These are phyloP conservation scores for Erythrolamprus reginae DNA, from an alignment of 2,113 vertebrate genomes.

Conservation along the genomic window DNA sequence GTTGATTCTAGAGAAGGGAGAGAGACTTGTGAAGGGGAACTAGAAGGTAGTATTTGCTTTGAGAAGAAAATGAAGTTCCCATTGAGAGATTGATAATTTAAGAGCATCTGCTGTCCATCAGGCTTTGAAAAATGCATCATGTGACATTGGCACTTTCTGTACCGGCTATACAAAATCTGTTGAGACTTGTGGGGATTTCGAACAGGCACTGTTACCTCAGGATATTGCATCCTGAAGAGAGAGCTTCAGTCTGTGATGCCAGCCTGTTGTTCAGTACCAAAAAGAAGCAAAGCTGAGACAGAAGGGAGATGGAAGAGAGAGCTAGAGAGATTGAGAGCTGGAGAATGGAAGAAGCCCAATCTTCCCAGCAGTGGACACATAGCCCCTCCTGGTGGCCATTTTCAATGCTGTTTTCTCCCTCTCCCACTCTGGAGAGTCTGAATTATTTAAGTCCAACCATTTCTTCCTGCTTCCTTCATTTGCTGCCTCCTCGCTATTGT, in stretches of 20 bases:
- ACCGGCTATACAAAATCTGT: neutral
- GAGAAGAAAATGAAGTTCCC: neutral
- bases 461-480: too few species aligned
- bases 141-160: neutral
- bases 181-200: neutral
- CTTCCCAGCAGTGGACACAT: neutral
- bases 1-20: neutral
- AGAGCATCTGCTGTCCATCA: neutral
- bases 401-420: neutral
- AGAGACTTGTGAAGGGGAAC: too few species aligned
- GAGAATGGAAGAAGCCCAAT: neutral
- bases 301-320: neutral
- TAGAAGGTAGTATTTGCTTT: neutral
- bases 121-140: neutral
- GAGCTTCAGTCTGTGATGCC: neutral
- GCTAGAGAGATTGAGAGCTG: neutral
- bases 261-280: neutral
- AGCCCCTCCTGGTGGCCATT: conserved; percentile 2
- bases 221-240: neutral
- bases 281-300: neutral
- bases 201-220: neutral
- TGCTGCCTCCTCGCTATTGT: neutral
- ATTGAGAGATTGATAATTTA: too few species aligned
- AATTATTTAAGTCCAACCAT: neutral
- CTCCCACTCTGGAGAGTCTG: neutral